Evolutionary conservation across 2,888 invertebrate species (phyloP).

Genomic region (Spatulosminthurus flaviceps): DNA sequence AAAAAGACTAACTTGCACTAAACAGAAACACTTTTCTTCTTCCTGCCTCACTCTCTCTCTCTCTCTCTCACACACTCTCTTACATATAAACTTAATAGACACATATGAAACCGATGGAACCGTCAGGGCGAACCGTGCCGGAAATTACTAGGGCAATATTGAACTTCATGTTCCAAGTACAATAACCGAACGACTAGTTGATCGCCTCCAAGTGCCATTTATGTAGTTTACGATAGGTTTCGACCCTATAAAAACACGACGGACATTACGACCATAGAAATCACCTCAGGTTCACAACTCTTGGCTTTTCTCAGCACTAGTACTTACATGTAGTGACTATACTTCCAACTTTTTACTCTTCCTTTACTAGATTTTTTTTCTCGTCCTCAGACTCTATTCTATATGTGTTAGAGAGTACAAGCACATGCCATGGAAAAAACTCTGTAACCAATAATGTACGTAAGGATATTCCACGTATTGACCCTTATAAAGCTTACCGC

Average conservation of each 20-base stretch:
- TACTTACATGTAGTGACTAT: no score
- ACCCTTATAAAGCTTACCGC: constrained; percentile 30
- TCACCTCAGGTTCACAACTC: constrained; percentile 29
- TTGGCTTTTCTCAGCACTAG: neutral
- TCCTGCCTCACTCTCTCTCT: neutral
- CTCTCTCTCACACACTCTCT: neutral
- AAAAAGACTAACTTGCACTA: constrained; percentile 23
- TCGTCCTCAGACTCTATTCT: no score
- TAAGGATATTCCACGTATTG: constrained; percentile 18
- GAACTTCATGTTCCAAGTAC: constrained; percentile 51
- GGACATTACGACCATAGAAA: constrained; percentile 50
- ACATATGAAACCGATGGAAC: constrained; percentile 27
- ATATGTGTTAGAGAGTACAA: no score
- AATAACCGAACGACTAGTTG: constrained; percentile 54
- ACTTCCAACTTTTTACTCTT: no score
- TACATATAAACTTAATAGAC: constrained; percentile 36
- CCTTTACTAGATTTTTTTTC: no score
- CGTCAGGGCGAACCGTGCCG: constrained; percentile 45
- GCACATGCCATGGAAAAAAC: no score
- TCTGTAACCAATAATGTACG: no score
- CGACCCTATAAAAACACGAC: constrained; percentile 51
- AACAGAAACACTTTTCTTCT: constrained; percentile 28
- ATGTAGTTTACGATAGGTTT: constrained; percentile 52
- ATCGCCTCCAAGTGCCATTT: constrained; percentile 53
- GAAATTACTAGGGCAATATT: constrained; percentile 54